Evolutionary conservation across 2,888 invertebrate species (phyloP), one percentile per base, ranked within the genome.

Genomic region (Galerucella calmariensis): DNA sequence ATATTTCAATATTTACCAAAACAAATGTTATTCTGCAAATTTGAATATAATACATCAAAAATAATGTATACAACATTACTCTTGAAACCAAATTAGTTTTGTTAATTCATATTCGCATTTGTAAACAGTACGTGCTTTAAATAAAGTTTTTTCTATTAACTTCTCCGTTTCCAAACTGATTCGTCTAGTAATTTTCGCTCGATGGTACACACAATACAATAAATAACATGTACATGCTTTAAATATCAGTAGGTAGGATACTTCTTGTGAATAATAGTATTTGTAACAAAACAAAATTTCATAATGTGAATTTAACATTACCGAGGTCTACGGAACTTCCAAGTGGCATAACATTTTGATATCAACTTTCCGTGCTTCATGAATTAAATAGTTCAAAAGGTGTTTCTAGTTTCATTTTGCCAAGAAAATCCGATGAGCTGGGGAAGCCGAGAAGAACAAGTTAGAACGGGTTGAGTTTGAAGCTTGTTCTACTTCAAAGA

Each of bases 401-500:
- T 74, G 72, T 67, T 66, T 44, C 20, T 73, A 76, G 76, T 75
- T 74, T 72, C 67, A 75, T 63, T 74, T 77, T 74, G 74, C 70
- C 67, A 67, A 74, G 74, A 77, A 74, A 75, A 74, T 62, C 67
- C 66, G 72, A 59, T 59, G 68, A 69, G 70, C 70, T 73, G 67
- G 73, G 58, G 72, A 65, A 69, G 68, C 61, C 61, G 35, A 27
- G 14, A 35, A 65, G 68, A 70, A 70, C 67, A 75, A 44, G 66
- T 73, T 69, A 65, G 48, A 69, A 70, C 68, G 71, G 74, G 71
- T 75, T 76, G 71, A 78, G 77, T 75, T 74, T 75, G 68, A 74
- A 74, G 75, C 75, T 69, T 69, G 78, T 72, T 71, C 68, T 71
- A 74, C 78, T 77, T 78, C 74, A 74, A 75, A 77, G 74, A 77